phyloP scores from a whole-genome alignment of 1,140 invertebrate species.

The Drosophila rhopaloa region DNA sequence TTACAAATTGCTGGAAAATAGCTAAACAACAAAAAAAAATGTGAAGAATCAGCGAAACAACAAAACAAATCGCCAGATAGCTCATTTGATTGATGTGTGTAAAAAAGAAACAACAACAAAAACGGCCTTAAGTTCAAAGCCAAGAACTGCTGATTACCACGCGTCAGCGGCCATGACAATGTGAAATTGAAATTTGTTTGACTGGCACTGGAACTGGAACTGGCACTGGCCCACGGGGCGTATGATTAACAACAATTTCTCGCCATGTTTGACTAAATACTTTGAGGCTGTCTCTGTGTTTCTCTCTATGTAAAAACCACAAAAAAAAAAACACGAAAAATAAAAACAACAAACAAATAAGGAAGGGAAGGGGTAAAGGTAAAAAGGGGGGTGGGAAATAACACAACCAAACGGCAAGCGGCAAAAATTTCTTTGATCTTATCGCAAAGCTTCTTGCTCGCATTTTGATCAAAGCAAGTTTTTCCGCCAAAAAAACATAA shows the following conservation, averaged over 20 bases:
- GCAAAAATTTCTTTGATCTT: slow-evolving; percentile 84
- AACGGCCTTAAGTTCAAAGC: slow-evolving; percentile 78
- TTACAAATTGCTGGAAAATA: slow-evolving; percentile 82
- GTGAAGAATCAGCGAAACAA: slow-evolving; percentile 46
- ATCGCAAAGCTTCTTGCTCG: slow-evolving; percentile 85
- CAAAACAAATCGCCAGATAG: slow-evolving; percentile 66
- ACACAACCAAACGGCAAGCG: slow-evolving; percentile 62
- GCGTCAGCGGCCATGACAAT: slow-evolving; percentile 75
- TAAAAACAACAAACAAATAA: slow-evolving; percentile 32
- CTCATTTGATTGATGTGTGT: slow-evolving; percentile 74
- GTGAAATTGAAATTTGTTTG: slow-evolving; percentile 69
- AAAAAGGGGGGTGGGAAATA: slow-evolving; percentile 22
- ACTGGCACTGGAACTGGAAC: slow-evolving; percentile 31
- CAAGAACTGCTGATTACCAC: slow-evolving; percentile 75
- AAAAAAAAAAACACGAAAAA: slow-evolving; percentile 26
- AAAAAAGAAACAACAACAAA: background rate
- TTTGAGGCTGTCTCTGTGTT: slow-evolving; percentile 31
- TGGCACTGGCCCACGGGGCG: slow-evolving; percentile 57
- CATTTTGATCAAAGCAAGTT: slow-evolving; percentile 85
- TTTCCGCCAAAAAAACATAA: slow-evolving; percentile 83
- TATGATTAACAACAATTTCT: slow-evolving; percentile 75
- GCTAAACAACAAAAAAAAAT: slow-evolving; percentile 37
- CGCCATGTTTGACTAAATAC: slow-evolving; percentile 73
- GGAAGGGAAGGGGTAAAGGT: slow-evolving; percentile 10
- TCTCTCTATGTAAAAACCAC: slow-evolving; percentile 24